phyloP scores from a whole-genome alignment of 2,888 invertebrate species.

The Pogonocherus hispidulus region DNA sequence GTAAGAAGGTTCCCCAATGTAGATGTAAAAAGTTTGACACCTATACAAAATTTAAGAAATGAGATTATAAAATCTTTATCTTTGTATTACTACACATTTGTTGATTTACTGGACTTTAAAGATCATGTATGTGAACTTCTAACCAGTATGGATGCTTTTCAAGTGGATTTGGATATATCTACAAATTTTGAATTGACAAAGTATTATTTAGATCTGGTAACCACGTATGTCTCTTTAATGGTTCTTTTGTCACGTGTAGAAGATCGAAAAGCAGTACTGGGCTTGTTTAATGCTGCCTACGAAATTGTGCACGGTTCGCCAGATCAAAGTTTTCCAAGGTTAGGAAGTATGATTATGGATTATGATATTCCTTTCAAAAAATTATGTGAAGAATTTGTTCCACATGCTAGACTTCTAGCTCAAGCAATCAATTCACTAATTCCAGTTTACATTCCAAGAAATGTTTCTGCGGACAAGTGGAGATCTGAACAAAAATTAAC shows the following conservation, averaged over 20 bases:
- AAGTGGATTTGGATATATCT: conserved; percentile 94
- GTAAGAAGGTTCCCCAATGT: conserved; percentile 95
- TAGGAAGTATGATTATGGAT: conserved; percentile 98
- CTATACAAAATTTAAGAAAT: conserved; percentile 87
- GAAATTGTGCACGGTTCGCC: conserved; percentile 92
- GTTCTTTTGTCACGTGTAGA: conserved; percentile 97
- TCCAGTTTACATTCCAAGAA: conserved; percentile 89
- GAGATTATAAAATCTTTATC: conserved; percentile 98
- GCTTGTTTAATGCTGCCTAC: conserved; percentile 97
- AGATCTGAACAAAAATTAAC: conserved; percentile 93
- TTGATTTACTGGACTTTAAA: conserved; percentile 97
- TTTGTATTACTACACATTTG: conserved; percentile 98
- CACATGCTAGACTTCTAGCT: conserved; percentile 89
- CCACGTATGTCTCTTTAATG: conserved; percentile 96
- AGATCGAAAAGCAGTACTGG: conserved; percentile 96
- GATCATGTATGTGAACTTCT: conserved; percentile 92
- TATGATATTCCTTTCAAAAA: conserved; percentile 97
- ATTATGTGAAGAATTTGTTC: conserved; percentile 95
- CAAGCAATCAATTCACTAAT: conserved; percentile 91
- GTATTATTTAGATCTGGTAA: conserved; percentile 94
- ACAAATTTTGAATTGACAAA: conserved; percentile 97
- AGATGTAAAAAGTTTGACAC: conserved; percentile 91
- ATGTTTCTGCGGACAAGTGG: conserved; percentile 95
- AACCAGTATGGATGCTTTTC: conserved; percentile 97
- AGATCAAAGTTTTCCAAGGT: conserved; percentile 92